Evolutionary conservation across 2,113 vertebrate genomes (phyloP), one percentile per base, ranked within the genome.

Genomic region (Hiodon tergisus): DNA sequence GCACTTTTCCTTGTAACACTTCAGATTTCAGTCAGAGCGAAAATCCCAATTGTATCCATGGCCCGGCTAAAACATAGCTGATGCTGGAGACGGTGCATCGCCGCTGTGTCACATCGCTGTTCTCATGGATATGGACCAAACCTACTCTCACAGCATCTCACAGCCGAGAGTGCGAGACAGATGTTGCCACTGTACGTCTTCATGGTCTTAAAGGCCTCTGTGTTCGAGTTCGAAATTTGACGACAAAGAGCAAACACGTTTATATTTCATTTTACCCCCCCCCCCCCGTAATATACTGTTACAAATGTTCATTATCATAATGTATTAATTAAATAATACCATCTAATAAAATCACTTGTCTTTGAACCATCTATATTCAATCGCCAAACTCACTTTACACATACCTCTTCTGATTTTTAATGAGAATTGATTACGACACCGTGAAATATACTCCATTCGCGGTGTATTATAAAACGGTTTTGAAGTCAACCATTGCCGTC

Each of bases 1-100:
- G 81, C 88, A 90, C 91, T 92, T 87, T 91, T 87, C 84, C 82
- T 88, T 86, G 89, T 86, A 87, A 83, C 87, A 81, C 53, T 73
- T 76, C 83, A 74, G 78, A 78, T 80, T 75, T 77, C 17, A 58
- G 2, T 52, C 67, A 66, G 60, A 14, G 52, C 57, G 69, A 74
- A 66, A 72, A 71, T 60, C 59, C 73, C 76, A 73, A 67, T 73
- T 66, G n/a, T 52, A 67, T 66, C 46, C 61, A 16, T 54, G 55
- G 66, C 11, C 70, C 73, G 53, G 62, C 63, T 73, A 46, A 69
- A 69, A n/a, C 59, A 31, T 31, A 31, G 31, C 31, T 31, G 31
- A 31, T 31, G 31, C 31, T 31, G 31, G 31, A 31, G 47, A 52
- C 55, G 16, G 5, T 10, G 50, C 67, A 61, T 11, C 59, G 5